A percentile compares a stretch with the other conserved stretches of the same genome.
Evolutionary conservation across 2,113 vertebrate genomes (phyloP).

Genomic region (Anhinga anhinga): DNA sequence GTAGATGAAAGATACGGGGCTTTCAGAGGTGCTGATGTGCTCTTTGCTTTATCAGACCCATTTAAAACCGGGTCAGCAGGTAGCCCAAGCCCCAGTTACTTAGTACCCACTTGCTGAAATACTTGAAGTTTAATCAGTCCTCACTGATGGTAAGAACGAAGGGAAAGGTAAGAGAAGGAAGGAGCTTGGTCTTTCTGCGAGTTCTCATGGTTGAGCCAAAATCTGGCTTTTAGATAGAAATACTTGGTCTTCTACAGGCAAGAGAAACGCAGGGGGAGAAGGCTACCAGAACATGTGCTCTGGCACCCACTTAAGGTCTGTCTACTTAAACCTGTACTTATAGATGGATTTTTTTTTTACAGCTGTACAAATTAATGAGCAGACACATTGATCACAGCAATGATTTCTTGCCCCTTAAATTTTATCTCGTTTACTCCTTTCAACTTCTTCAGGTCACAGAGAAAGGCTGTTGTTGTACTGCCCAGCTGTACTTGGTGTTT

Average conservation of each 20-base stretch:
- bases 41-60: not conserved
- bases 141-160: too few relatives aligned
- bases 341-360: not conserved
- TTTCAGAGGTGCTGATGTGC: accelerated
- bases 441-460: not conserved
- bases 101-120: too few relatives aligned
- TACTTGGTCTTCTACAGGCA: not conserved
- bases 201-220: not conserved
- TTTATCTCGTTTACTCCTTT: too few relatives aligned
- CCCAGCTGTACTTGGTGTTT: not conserved
- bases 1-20: not conserved
- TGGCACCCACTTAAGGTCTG: not conserved
- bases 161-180: not conserved
- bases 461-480: not conserved
- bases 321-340: not conserved
- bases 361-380: not conserved
- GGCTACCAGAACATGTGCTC: accelerated
- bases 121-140: not conserved
- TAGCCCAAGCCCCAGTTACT: not conserved
- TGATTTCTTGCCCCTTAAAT: not conserved
- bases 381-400: too few relatives aligned
- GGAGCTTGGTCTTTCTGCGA: not conserved
- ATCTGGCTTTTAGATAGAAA: not conserved
- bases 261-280: accelerated
- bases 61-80: not conserved